A percentile compares a stretch with the other conserved stretches of the same genome.
Conservation (phyloP, 1,140 invertebrate genomes). For the Ruditapes philippinarum region DNA sequence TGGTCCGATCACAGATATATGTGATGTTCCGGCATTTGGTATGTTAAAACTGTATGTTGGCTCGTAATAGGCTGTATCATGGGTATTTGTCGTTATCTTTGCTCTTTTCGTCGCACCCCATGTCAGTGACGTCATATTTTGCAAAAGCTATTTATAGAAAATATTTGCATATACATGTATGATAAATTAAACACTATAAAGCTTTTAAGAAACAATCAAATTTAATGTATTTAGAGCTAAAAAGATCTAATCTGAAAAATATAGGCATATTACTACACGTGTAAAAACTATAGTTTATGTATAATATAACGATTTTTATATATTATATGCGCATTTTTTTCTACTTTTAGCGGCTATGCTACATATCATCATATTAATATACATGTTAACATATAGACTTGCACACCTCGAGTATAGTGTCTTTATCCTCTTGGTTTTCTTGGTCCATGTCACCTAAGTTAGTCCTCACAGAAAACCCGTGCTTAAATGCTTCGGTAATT, state of each 20-base stretch:
- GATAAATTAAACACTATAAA: too few relatives aligned
- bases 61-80: conserved; percentile 87
- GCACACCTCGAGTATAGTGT: background rate
- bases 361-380: too few relatives aligned
- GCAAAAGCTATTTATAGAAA: conserved; percentile 89
- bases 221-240: too few relatives aligned
- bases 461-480: conserved; percentile 94
- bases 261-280: too few relatives aligned
- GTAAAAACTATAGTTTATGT: too few relatives aligned
- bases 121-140: conserved; percentile 89
- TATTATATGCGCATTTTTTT: too few relatives aligned
- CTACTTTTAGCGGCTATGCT: too few relatives aligned
- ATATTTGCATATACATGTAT: too few relatives aligned
- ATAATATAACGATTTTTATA: too few relatives aligned
- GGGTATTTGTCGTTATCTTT: conserved; percentile 90
- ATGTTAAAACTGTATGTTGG: conserved; percentile 45
- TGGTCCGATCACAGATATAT: conserved; percentile 93
- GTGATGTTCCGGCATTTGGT: conserved; percentile 91
- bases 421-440: conserved; percentile 80
- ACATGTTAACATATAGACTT: too few relatives aligned
- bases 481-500: conserved; percentile 97
- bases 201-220: too few relatives aligned
- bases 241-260: too few relatives aligned
- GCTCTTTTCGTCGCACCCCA: conserved; percentile 89
- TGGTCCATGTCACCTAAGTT: conserved; percentile 93